A percentile compares a stretch with the other conserved stretches of the same genome.
phyloP scores from a whole-genome alignment of 2,797 vertebrate genomes.

The Helicolenus hilgendorfi region DNA sequence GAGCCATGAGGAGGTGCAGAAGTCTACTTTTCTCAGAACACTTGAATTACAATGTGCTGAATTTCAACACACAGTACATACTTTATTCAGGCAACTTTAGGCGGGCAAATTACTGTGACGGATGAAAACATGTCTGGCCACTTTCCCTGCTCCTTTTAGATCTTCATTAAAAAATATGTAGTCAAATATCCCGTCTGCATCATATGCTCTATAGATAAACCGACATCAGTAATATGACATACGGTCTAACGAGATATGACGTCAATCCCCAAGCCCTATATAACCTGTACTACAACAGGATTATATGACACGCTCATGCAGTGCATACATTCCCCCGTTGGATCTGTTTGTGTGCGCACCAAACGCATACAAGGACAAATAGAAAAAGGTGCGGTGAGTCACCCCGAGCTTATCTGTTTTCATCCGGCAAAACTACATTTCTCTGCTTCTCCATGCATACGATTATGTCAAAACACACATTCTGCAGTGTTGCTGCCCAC shows the following conservation, averaged over 20 bases:
- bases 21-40: too few relatives aligned
- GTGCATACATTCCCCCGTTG: background rate
- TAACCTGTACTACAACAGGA: background rate
- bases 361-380: slow-evolving; percentile 3
- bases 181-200: background rate
- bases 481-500: slow-evolving; percentile 7
- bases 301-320: background rate
- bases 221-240: background rate
- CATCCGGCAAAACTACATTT: slow-evolving; percentile 5
- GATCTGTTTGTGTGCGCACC: slow-evolving; percentile 4
- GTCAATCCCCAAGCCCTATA: background rate
- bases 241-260: background rate
- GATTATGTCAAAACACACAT: slow-evolving; percentile 34
- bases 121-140: background rate
- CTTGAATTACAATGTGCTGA: too few relatives aligned
- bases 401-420: slow-evolving; percentile 11
- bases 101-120: background rate
- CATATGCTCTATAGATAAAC: background rate
- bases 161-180: background rate
- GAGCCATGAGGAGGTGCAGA: too few relatives aligned
- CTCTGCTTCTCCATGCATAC: slow-evolving; percentile 17
- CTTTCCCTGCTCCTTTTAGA: background rate
- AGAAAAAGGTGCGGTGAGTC: slow-evolving; percentile 58
- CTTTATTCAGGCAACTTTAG: background rate
- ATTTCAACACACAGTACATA: too few relatives aligned